Conservation (phyloP, 2,113 vertebrate genomes). For the Crotalus helleri region DNA sequence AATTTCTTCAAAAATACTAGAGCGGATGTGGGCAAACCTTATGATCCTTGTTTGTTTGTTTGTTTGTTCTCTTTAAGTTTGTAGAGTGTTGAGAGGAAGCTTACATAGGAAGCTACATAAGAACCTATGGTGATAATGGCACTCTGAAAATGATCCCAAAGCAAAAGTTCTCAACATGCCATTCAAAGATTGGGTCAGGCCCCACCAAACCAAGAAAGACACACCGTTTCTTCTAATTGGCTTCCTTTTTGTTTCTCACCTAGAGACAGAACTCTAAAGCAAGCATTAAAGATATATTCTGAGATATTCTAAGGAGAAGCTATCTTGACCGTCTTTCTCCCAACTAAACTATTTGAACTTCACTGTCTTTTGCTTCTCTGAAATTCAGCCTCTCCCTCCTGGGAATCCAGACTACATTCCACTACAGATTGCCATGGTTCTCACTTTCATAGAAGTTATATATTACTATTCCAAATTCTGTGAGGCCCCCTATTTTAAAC, state of each 20-base stretch:
- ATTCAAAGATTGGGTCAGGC: not conserved
- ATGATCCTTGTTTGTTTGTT: not conserved
- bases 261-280: no score
- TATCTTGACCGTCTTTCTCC: no score
- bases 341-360: no score
- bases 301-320: no score
- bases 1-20: not conserved
- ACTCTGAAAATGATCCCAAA: not conserved
- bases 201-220: no score
- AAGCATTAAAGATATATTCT: no score
- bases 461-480: not conserved
- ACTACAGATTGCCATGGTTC: not conserved
- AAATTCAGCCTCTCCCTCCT: no score
- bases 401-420: no score
- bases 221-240: no score
- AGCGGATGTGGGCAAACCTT: not conserved
- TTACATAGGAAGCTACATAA: not conserved
- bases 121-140: not conserved
- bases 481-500: not conserved
- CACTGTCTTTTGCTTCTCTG: no score
- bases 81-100: not conserved
- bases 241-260: no score
- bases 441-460: not conserved
- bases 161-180: not conserved
- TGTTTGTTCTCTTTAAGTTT: not conserved